Base-by-base conservation (phyloP, 2,113 vertebrate genomes). In the Rana temporaria region DNA sequence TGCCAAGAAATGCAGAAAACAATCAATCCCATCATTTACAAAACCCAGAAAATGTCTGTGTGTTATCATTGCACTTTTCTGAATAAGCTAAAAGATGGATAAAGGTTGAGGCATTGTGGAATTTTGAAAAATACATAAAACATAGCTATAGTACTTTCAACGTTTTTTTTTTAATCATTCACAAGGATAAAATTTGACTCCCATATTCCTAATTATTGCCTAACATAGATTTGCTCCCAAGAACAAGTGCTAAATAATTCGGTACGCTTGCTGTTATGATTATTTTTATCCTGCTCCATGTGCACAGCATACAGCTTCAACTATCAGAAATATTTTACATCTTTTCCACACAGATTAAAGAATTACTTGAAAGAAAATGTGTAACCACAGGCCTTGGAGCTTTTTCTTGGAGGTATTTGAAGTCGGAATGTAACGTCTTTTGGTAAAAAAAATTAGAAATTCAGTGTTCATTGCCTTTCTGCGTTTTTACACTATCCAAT, bases 331-430 rank as follows among this genome's bases (percentile, higher is more conserved):
- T 17, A 19, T 67, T 38, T 64, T 64, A 64, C 24, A 64, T 64
- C 62, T 64, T 64, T 48, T 64, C 22, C 11, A 14, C 26, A 16
- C 5, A 20, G 62, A 64, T 24, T 64, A 64, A 64, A 64, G 62
- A 64, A 15, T 64, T 24, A 64, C 62, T 64, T 64, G 62, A 64
- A 64, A 64, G 62, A 64, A 64, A 64, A 67, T 38, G 4, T 67
- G 65, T 38, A 38, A 67, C 59, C n/a, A 60, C 59, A 60, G 59
- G 19, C 32, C 15, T 19, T 38, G 65, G 32, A 8, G 17, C 30
- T 9, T 67, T 19, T 67, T 17, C 65, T 20, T 60, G 62, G 14
- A 64, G 22, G 26, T 30, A 64, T 30, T 64, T 15, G 4, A 11
- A 64, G 9, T 64, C 24, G 0, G 15, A 64, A 30, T 64, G 11